Base-by-base conservation (phyloP, 2,888 invertebrate genomes). In the Linyphia triangularis region DNA sequence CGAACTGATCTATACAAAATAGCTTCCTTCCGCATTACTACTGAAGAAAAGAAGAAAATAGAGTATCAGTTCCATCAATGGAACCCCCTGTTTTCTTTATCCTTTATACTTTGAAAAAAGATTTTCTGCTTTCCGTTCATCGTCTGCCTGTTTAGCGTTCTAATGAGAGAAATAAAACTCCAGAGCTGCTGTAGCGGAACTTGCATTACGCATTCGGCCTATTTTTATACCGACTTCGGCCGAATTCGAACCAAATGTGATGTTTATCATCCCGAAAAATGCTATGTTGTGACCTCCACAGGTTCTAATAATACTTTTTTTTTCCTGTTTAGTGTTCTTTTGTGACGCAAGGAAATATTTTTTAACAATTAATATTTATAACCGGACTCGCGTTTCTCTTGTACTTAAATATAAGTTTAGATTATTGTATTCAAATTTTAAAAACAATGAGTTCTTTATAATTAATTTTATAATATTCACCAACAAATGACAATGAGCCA, bases 91-190 rank as follows among this genome's bases (percentile, higher is more conserved):
- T 43, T 37, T 40, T 72, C n/a, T 40, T 69, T 69, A 40, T 69
- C 9, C 5, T 69, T 73, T 57, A 4, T 73, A 30, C n/a, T n/a
- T n/a, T 51, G 26, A 40, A 40, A 40, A 40, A 16, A 13, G 1
- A 16, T 40, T 59, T 28, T 59, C 24, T 30, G 16, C 65, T 67
- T 40, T 63, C 43, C 40, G 51, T 77, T 77, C 43, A 63, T 77
- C 37, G 61, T 40, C 40, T 57, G 81, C 57, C 43, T 69, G 69
- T 59, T 81, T 81, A 65, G 57, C 33, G 30, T 57, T 69, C 81
- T 81, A 81, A 81, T 81, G 69, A 69, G 57, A 57, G 28, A 81
- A 43, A 81, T 79, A 81, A 43, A 81, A 57, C 51, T 51, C 69
- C 57, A 24, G 22, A 43, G 16, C 65, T 43, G 63, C 10, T 59